Evolutionary conservation across 2,113 vertebrate species (phyloP), one percentile per base, ranked within the genome.

Genomic region (Sylvietta virens): DNA sequence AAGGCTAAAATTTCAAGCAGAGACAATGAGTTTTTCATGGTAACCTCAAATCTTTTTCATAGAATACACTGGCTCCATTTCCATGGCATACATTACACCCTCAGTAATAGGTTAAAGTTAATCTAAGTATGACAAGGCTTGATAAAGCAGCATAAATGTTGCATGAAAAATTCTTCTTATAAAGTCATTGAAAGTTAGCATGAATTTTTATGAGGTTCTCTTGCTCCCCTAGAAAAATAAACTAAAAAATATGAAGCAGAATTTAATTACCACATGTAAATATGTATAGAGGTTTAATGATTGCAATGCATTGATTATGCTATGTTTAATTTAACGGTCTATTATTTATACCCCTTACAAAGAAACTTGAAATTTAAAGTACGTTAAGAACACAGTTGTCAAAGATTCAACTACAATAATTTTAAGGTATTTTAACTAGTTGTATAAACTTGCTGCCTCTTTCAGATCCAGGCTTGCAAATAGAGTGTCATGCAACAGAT

Each of bases 121-220:
- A 81, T 76, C 26, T 27, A 82, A 72, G 39, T 65, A 81, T 54
- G 44, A 53, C 40, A 65, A 26, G 10, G 9, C 3, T 84, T 6
- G 5, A 70, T 57, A 72, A 93, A 78, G 18, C 22, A 8, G 15
- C 42, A n/a, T 56, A 21, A 58, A 79, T 86, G 18, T 72, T 87
- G 66, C 57, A 54, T 3, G 13, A 39, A 23, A 77, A 88, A 90
- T 94, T 87, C 58, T 61, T 87, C 94, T 93, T 88, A 64, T 82
- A 91, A 97, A 72, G 67, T 90, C 45, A 76, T 44, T 83, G 44
- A 92, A 95, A 77, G 14, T 37, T 95, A 86, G 77, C 42, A 92
- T 88, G 45, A 94, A 93, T 91, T 97, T 97, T 96, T 97, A 95
- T 94, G 73, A 97, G 56, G 27, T 66, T 77, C 50, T 81, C 53